phyloP scores from a whole-genome alignment of 2,113 vertebrate genomes.

The Hystrix cristata region DNA sequence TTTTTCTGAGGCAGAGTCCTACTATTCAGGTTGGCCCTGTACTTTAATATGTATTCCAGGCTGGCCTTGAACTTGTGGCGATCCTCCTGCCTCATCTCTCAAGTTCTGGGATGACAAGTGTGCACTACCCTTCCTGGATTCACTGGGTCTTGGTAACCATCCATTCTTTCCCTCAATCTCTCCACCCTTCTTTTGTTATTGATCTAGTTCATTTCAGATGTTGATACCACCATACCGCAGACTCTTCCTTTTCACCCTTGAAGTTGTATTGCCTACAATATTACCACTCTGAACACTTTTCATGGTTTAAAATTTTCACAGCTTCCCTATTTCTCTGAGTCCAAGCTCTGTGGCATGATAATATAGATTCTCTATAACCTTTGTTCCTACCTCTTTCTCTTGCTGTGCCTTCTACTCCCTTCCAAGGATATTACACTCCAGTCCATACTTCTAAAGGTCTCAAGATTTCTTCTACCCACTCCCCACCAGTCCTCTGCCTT shows the following conservation, averaged over 20 bases:
- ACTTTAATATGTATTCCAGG: not conserved
- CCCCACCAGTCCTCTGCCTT: not conserved
- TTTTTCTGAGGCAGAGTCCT: not conserved
- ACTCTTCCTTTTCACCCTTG: not conserved
- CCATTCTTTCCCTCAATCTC: not conserved
- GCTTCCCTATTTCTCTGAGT: not conserved
- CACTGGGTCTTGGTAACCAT: not conserved
- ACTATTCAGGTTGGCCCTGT: not conserved
- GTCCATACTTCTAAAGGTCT: slow-evolving; percentile 16
- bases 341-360: not conserved
- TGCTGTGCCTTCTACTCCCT: not conserved
- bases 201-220: not conserved
- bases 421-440: not conserved
- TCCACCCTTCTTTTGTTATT: not conserved
- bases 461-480: not conserved
- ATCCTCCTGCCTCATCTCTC: not conserved
- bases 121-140: not conserved
- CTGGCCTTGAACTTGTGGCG: not conserved
- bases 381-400: not conserved
- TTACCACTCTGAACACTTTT: slow-evolving; percentile 13
- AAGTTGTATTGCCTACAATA: not conserved
- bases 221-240: not conserved
- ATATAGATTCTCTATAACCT: not conserved
- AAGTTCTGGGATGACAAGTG: not conserved
- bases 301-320: not conserved